Base-by-base conservation (phyloP, 2,888 invertebrate genomes). In the Drosophila lutescens region DNA sequence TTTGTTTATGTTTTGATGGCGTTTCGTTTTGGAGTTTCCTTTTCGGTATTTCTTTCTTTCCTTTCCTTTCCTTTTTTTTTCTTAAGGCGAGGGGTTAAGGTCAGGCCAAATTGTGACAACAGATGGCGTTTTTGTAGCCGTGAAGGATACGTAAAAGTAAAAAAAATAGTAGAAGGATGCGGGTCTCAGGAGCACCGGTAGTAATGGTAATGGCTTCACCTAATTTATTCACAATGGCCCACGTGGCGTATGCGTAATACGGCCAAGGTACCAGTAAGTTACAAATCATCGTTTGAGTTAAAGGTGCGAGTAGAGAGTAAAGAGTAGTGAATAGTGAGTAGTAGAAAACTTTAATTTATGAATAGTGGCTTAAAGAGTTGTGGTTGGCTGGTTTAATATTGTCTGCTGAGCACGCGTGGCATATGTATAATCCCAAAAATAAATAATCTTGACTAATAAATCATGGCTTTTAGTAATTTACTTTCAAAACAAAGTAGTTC, bases 31-130 rank as follows among this genome's bases (percentile, higher is more conserved):
- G 58, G 20, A 56, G 41, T 38, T 38, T 43, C 32, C 47, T 50
- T 43, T 56, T 63, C 47, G 49, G 46, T 57, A 26, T 26, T 26
- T 26, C 26, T 26, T 26, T 26, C 26, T 44, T 30, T 23, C 13
- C 15, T 47, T 32, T 60, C 51, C 4, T 7, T 4, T 23, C 23
- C 4, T 6, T 26, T 20, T 49, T 23, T 50, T 51, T 34, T 50
- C 50, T 34, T 59, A 59, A 34, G 36, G 34, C 43, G 73, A 76
- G 87, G 81, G 87, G 81, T 86, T 88, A 86, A 88, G 88, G 88
- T 84, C 79, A 85, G 61, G 49, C 53, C 55, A 30, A 54, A 51
- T 58, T 50, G 51, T 50, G 75, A 70, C 83, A 81, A 81, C 72
- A 83, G 86, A 86, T 86, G 83, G 83, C 86, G 83, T 72, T 68